These are phyloP conservation scores for Mycteria americana DNA, from an alignment of 2,797 vertebrate genomes.

Conservation along the genomic window DNA sequence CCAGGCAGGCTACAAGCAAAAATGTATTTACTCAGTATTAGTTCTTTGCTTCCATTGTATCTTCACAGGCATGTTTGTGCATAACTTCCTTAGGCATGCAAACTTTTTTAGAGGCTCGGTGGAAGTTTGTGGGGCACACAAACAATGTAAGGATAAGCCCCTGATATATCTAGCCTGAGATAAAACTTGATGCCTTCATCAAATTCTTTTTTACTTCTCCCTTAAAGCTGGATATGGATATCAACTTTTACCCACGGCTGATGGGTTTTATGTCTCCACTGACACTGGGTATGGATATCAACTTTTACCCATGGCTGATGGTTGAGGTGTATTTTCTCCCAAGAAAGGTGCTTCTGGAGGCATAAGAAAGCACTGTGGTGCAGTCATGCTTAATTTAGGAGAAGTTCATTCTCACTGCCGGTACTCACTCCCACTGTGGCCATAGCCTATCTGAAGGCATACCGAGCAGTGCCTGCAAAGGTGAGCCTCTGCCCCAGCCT, in stretches of 20 bases:
- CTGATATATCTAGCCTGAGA: not conserved
- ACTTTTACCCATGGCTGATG: not conserved
- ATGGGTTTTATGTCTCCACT: not conserved
- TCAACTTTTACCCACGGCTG: not conserved
- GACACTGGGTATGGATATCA: not conserved
- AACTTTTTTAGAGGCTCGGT: not conserved
- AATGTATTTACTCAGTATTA: not conserved
- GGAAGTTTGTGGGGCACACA: rapidly evolving
- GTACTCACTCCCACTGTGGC: not conserved
- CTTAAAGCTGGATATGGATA: not conserved
- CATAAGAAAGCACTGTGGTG: not conserved
- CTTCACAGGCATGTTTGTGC: not conserved
- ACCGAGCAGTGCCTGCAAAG: not conserved
- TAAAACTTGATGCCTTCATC: not conserved
- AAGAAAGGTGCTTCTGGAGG: not conserved
- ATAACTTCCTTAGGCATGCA: not conserved
- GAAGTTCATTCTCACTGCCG: not conserved
- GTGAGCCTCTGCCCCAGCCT: not conserved
- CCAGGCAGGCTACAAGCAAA: not conserved
- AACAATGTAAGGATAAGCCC: not conserved
- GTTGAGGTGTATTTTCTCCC: not conserved
- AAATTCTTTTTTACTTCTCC: not conserved
- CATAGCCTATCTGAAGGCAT: rapidly evolving
- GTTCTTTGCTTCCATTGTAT: not conserved
- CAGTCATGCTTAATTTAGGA: not conserved